Percentiles rank a stretch among this genome's conserved stretches.
These are phyloP conservation scores for Drosophila ohnishii DNA, from an alignment of 1,140 invertebrate genomes.

Conservation along the genomic window DNA sequence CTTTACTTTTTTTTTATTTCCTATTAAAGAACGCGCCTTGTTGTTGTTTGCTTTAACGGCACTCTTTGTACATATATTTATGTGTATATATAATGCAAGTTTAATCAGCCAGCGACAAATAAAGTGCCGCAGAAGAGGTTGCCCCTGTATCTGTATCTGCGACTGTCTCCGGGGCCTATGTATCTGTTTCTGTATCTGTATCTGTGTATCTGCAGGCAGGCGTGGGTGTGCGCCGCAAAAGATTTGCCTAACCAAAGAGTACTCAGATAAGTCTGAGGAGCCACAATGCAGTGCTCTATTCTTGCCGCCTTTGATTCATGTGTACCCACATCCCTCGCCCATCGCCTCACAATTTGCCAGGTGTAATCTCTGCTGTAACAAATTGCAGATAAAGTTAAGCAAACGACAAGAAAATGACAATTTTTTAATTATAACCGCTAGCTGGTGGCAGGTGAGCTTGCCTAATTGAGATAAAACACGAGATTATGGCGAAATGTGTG, in stretches of 20 bases:
- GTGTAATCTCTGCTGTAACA: slow-evolving; percentile 73
- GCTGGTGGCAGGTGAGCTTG: slow-evolving; percentile 9
- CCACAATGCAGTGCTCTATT: slow-evolving; percentile 53
- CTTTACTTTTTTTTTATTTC: slow-evolving; percentile 51
- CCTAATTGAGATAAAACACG: slow-evolving; percentile 35
- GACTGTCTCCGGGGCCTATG: neutral
- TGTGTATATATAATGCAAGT: slow-evolving; percentile 72
- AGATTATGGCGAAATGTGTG: slow-evolving; percentile 27
- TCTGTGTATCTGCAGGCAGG: slow-evolving; percentile 15
- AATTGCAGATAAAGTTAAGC: slow-evolving; percentile 73
- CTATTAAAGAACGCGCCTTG: slow-evolving; percentile 70
- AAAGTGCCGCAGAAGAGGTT: slow-evolving; percentile 33
- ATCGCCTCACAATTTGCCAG: slow-evolving; percentile 49
- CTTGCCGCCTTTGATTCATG: slow-evolving; percentile 61
- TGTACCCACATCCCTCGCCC: neutral
- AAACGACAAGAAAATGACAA: slow-evolving; percentile 74
- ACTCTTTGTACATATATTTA: slow-evolving; percentile 60
- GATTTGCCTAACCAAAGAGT: slow-evolving; percentile 68
- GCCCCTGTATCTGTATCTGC: slow-evolving; percentile 26
- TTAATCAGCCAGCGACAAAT: slow-evolving; percentile 77
- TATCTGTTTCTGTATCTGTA: slow-evolving; percentile 9
- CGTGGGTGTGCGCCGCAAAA: slow-evolving; percentile 38
- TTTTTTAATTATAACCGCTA: slow-evolving; percentile 72
- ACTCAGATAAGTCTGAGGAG: slow-evolving; percentile 60
- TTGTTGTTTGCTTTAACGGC: slow-evolving; percentile 72